Percentiles rank a stretch among this genome's conserved stretches.
phyloP scores from a whole-genome alignment of 2,888 invertebrate species.

The Cantharis lateralis region DNA sequence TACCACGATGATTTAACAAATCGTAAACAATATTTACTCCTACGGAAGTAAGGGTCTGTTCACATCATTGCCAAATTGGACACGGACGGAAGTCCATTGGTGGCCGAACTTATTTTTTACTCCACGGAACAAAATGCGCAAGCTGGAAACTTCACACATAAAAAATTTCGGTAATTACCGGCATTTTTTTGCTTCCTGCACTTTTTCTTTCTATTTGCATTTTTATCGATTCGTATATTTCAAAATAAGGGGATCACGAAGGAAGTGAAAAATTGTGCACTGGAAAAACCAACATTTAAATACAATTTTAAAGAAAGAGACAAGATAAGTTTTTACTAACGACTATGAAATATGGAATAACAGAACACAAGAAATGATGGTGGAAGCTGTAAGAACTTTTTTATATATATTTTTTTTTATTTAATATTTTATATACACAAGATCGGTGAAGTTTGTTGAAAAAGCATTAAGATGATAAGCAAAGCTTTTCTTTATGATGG shows the following conservation, averaged over 20 bases:
- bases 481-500: background rate
- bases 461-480: background rate
- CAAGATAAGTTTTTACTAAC: background rate
- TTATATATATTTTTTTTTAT: background rate
- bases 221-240: background rate
- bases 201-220: background rate
- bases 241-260: background rate
- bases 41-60: background rate
- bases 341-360: background rate
- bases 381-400: background rate
- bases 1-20: background rate
- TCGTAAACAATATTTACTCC: background rate
- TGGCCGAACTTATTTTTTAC: background rate
- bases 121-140: no score
- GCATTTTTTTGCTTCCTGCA: background rate
- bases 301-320: background rate
- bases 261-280: background rate
- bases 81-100: background rate
- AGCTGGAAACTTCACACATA: background rate
- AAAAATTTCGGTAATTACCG: background rate
- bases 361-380: background rate
- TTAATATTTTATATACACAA: background rate
- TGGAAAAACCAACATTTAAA: background rate
- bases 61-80: background rate
- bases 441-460: background rate